Conservation (phyloP, 2,113 vertebrate genomes). For the Anoura caudifer region DNA sequence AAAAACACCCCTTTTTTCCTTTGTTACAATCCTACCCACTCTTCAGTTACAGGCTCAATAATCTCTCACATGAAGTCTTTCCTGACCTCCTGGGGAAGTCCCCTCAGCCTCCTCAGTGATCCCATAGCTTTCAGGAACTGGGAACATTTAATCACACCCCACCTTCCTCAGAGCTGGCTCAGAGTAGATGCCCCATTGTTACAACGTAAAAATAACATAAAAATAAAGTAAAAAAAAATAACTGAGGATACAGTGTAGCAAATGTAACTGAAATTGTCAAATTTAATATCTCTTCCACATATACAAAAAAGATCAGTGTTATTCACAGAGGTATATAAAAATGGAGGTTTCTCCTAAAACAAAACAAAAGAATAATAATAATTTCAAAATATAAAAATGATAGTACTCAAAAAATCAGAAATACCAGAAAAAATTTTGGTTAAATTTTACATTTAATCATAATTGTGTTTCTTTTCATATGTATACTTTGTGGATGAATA, state of each 20-base stretch:
- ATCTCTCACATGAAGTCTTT: neutral
- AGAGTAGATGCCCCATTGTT: neutral
- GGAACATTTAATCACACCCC: neutral
- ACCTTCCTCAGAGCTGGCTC: neutral
- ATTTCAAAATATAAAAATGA: neutral
- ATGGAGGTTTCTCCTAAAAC: neutral
- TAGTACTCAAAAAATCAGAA: constrained; percentile 1
- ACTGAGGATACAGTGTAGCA: neutral
- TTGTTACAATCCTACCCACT: neutral
- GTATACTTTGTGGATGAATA: neutral
- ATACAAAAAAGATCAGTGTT: neutral
- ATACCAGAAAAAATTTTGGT: neutral
- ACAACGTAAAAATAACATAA: neutral
- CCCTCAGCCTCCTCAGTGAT: neutral
- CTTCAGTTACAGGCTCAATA: neutral
- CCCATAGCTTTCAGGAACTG: neutral
- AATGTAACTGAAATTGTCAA: constrained; percentile 8
- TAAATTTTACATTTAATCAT: neutral
- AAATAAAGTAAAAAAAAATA: neutral
- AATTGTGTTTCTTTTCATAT: neutral
- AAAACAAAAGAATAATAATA: neutral
- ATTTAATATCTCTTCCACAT: neutral
- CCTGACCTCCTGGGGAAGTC: neutral
- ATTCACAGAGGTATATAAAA: neutral
- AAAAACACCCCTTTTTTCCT: neutral